These are phyloP conservation scores for Caradrina kadenii DNA, from an alignment of 2,888 invertebrate species.

Conservation along the genomic window DNA sequence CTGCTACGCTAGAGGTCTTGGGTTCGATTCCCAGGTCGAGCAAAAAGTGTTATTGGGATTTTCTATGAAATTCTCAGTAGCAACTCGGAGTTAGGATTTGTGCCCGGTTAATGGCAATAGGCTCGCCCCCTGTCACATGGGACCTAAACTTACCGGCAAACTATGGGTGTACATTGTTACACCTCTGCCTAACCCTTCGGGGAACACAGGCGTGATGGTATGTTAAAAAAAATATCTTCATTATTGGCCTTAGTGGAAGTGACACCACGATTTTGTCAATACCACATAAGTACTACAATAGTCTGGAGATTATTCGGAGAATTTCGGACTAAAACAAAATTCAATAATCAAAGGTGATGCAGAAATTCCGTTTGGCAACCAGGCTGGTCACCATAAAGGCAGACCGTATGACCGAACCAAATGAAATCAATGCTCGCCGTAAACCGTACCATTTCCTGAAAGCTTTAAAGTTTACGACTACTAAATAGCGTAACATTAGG, in stretches of 20 bases:
- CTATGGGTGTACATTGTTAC: no score
- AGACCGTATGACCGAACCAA: not conserved
- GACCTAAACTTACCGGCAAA: no score
- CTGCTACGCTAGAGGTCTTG: no score
- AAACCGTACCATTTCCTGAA: constrained; percentile 25
- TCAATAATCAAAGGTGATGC: not conserved
- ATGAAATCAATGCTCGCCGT: constrained; percentile 17
- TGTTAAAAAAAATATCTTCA: not conserved
- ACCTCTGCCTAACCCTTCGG: no score
- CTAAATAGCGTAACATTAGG: constrained; percentile 51
- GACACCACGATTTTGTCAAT: no score
- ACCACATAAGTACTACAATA: not conserved
- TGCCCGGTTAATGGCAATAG: no score
- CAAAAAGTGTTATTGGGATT: no score
- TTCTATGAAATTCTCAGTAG: no score
- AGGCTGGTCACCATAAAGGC: not conserved
- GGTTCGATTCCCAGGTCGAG: no score
- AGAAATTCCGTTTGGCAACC: not conserved
- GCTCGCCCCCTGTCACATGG: no score
- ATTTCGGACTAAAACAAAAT: not conserved
- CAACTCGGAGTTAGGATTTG: no score
- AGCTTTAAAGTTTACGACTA: constrained; percentile 48
- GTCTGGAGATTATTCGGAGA: not conserved
- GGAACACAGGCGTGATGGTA: no score
- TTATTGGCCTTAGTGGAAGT: not conserved